A percentile compares a stretch with the other conserved stretches of the same genome.
Conservation (phyloP, 2,797 vertebrate species). For the Scomberomorus guttatus region DNA sequence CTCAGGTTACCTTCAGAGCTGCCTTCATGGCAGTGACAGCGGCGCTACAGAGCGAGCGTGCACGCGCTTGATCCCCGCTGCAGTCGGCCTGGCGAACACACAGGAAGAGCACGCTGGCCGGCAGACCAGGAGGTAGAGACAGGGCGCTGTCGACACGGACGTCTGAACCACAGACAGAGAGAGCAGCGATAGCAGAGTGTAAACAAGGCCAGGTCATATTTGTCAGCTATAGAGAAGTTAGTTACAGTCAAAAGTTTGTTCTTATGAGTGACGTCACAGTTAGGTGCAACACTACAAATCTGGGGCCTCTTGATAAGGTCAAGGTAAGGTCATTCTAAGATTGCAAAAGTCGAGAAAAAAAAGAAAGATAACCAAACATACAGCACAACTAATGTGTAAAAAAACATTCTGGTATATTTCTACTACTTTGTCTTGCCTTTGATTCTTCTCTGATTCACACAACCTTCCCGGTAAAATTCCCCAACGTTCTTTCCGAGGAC, state of each 20-base stretch:
- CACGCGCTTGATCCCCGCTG: conserved; percentile 69
- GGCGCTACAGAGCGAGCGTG: conserved; percentile 74
- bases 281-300: neutral
- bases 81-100: conserved; percentile 84
- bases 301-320: neutral
- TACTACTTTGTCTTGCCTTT: neutral
- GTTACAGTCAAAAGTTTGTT: conserved; percentile 20
- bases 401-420: too few relatives aligned
- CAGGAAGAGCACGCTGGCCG: conserved; percentile 86
- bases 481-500: neutral
- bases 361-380: too few relatives aligned
- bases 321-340: neutral
- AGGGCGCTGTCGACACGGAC: conserved; percentile 77
- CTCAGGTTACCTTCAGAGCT: conserved; percentile 84
- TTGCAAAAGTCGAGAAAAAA: too few relatives aligned
- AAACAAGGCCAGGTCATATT: conserved; percentile 23
- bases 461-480: neutral
- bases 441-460: too few relatives aligned
- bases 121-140: conserved; percentile 79
- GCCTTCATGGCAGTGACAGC: conserved; percentile 82
- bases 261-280: neutral
- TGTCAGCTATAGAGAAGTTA: neutral
- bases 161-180: conserved; percentile 76
- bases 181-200: conserved; percentile 4
- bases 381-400: too few relatives aligned